Base-by-base conservation (phyloP, 2,797 vertebrate species). In the Limosa lapponica region DNA sequence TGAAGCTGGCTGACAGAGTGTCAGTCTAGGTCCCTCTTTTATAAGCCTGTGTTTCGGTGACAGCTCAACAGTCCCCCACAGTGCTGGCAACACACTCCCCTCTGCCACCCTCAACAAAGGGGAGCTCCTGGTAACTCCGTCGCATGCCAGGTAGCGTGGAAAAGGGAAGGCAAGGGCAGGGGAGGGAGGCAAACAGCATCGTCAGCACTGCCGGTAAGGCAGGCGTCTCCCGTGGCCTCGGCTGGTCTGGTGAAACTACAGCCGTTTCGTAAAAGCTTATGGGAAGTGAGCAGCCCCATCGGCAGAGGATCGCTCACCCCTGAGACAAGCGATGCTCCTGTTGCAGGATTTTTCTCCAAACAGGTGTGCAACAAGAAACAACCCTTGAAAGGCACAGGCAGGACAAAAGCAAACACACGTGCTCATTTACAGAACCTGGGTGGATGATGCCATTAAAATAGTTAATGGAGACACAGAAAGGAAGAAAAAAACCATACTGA, bases 1-100 rank as follows among this genome's bases (percentile, higher is more conserved):
- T 32, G 77, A 78, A 80, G 92, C 79, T 70, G 87, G 58, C 87
- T 93, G 92, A 75, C 27, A 18, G 88, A 59, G 65, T 16, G 74
- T 80, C 85, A 12, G 78, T 11, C 90, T n/a, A 48, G 66, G 64
- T 66, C 73, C 48, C 44, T 70, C 64, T 78, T 87, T 28, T 19
- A 27, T 6, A 61, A 67, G 82, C n/a, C 66, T 49, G 51, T 57
- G 86, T 80, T 82, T 44, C 6, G 44, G 82, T 44, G 66, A 71
- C 81, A 89, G 34, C 41, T 54, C 64, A n/a, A 24, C 43, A 51
- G 70, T 46, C 36, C 43, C 81, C 72, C 5, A 8, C 71, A 15
- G 67, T 10, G 73, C 24, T 43, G 92, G 87, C 52, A 91, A 30
- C 73, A 37, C 18, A 23, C 34, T 51, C 27, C 32, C 67, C 36